phyloP scores from a whole-genome alignment of 1,140 invertebrate genomes.

The Ceratoteleas bidentatus region DNA sequence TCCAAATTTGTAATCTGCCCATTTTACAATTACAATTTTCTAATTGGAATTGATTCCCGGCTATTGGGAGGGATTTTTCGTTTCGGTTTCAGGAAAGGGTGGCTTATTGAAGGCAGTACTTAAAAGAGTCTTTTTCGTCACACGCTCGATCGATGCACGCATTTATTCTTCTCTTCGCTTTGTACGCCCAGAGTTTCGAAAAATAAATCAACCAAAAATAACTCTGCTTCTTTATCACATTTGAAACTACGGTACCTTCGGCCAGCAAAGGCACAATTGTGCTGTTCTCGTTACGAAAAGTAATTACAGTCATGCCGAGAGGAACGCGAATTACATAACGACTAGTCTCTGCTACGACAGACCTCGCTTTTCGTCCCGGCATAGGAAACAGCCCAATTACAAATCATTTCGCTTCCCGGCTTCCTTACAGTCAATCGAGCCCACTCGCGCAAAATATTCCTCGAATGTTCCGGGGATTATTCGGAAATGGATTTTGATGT shows the following conservation, averaged over 20 bases:
- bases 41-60: too few species aligned
- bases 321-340: conserved; percentile 15
- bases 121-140: conserved; percentile 21
- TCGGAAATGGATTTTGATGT: background rate
- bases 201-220: conserved; percentile 39
- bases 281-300: conserved; percentile 46
- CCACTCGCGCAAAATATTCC: background rate
- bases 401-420: conserved; percentile 14
- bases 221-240: conserved; percentile 37
- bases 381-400: conserved; percentile 43
- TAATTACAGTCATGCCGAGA: conserved; percentile 47
- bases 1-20: too few species aligned
- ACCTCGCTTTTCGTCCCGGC: conserved; percentile 28
- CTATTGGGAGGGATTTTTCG: too few species aligned
- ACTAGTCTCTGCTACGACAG: conserved; percentile 1
- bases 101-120: background rate
- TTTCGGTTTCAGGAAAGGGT: background rate
- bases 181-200: conserved; percentile 28
- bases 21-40: too few species aligned
- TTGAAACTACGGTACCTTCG: conserved; percentile 41
- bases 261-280: conserved; percentile 54
- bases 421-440: conserved; percentile 18
- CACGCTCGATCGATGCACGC: background rate
- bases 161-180: background rate
- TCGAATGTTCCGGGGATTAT: background rate